Percentiles rank a stretch among this genome's conserved stretches.
Conservation (phyloP, 2,797 vertebrate species). For the Leptoclinus maculatus region DNA sequence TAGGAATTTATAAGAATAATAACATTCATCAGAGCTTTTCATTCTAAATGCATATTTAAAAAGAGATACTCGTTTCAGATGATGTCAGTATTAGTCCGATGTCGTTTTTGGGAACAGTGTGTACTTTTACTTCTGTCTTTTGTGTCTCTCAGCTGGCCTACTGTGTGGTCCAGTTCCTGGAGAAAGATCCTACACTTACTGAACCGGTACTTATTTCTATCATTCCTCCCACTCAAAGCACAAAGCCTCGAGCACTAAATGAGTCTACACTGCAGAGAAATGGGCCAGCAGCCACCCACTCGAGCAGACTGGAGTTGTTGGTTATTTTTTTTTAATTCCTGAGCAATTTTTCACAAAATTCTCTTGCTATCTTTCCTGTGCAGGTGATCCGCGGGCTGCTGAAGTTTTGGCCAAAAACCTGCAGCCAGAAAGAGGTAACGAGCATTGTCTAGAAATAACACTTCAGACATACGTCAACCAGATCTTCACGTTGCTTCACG, state of each 20-base stretch:
- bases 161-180: constrained; percentile 99
- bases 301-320: neutral
- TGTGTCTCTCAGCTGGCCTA: constrained; percentile 92
- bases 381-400: constrained; percentile 97
- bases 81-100: neutral
- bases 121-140: constrained; percentile 22
- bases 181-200: constrained; percentile 96
- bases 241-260: constrained; percentile 49
- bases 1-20: neutral
- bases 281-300: constrained; percentile 49
- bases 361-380: constrained; percentile 46
- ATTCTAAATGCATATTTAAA: neutral
- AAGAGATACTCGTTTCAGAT: neutral
- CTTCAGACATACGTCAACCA: fast-evolving
- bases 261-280: constrained; percentile 49
- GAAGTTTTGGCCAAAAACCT: constrained; percentile 99
- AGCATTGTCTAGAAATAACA: neutral
- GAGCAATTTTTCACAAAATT: constrained; percentile 27
- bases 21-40: neutral
- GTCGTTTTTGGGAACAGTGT: neutral
- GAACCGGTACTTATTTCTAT: constrained; percentile 88
- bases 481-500: neutral
- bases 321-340: neutral
- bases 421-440: constrained; percentile 97
- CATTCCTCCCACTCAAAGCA: constrained; percentile 54